Percentiles rank a stretch among this genome's conserved stretches.
Conservation (phyloP, 2,888 invertebrate species). For the Sympetrum striolatum region DNA sequence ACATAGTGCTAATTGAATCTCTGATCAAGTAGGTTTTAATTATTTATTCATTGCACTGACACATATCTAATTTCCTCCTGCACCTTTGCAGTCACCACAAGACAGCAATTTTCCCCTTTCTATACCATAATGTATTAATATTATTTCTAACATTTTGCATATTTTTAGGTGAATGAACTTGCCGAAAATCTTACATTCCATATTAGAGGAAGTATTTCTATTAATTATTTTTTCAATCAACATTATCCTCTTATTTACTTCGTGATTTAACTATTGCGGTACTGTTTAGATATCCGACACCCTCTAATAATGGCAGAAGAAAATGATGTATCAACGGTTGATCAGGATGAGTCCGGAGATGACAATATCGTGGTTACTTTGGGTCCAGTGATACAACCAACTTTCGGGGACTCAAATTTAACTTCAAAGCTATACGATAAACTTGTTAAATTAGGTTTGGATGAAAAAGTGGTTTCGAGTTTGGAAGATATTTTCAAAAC, state of each 20-base stretch:
- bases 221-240: background rate
- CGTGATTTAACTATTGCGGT: too few relatives aligned
- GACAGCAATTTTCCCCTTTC: background rate
- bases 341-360: conserved; percentile 64
- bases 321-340: conserved; percentile 82
- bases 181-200: too few relatives aligned
- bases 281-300: too few relatives aligned
- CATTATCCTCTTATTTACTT: too few relatives aligned
- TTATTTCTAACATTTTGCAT: too few relatives aligned
- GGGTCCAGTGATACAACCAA: conserved; percentile 14
- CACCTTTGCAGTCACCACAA: too few relatives aligned
- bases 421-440: background rate
- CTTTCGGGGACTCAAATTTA: background rate
- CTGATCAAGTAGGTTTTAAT: background rate
- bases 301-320: conserved; percentile 80
- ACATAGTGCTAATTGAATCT: background rate
- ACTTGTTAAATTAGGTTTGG: background rate
- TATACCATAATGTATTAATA: too few relatives aligned
- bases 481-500: conserved; percentile 42
- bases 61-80: background rate
- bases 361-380: conserved; percentile 33
- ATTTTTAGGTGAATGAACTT: too few relatives aligned
- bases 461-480: conserved; percentile 17
- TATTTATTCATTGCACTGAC: background rate
- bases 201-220: too few relatives aligned